Evolutionary conservation across 2,888 invertebrate species (phyloP).

Genomic region (Carterocephalus palaemon): DNA sequence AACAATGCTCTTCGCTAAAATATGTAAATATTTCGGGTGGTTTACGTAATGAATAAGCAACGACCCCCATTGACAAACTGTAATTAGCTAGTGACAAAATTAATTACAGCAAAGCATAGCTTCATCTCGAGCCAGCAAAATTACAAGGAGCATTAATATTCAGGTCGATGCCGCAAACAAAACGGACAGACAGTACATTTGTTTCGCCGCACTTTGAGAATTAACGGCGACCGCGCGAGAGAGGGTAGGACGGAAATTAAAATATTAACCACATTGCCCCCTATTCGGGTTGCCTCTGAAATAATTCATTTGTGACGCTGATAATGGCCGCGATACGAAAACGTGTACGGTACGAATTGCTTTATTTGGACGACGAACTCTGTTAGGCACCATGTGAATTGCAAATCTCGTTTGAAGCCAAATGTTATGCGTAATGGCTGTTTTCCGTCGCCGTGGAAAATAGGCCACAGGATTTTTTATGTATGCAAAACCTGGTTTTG

Average conservation of each 20-base stretch:
- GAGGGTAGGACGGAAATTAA: slow-evolving; percentile 20
- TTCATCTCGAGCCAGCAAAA: neutral
- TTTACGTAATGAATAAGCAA: no score
- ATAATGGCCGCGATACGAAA: slow-evolving; percentile 20
- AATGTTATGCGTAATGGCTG: no score
- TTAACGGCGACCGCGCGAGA: slow-evolving; percentile 7
- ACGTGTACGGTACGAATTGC: slow-evolving; percentile 2
- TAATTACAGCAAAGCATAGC: slow-evolving; percentile 4
- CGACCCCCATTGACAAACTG: neutral
- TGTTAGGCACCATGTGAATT: slow-evolving; percentile 7
- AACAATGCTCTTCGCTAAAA: no score
- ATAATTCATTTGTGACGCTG: slow-evolving; percentile 16
- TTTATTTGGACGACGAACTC: slow-evolving; percentile 17
- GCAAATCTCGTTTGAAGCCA: no score
- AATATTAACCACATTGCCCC: slow-evolving; percentile 22
- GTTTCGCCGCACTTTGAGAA: slow-evolving; percentile 21
- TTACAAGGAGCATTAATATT: slow-evolving; percentile 14
- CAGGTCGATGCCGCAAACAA: slow-evolving; percentile 11
- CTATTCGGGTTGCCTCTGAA: slow-evolving; percentile 11
- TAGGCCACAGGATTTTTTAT: no score
- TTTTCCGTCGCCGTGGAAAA: no score
- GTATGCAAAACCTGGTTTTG: no score
- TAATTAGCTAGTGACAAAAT: neutral
- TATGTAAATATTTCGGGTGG: no score
- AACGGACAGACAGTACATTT: slow-evolving; percentile 10